Percentiles rank a stretch among this genome's conserved stretches.
Conservation (phyloP, 2,797 vertebrate genomes). For the Botia kubotai region DNA sequence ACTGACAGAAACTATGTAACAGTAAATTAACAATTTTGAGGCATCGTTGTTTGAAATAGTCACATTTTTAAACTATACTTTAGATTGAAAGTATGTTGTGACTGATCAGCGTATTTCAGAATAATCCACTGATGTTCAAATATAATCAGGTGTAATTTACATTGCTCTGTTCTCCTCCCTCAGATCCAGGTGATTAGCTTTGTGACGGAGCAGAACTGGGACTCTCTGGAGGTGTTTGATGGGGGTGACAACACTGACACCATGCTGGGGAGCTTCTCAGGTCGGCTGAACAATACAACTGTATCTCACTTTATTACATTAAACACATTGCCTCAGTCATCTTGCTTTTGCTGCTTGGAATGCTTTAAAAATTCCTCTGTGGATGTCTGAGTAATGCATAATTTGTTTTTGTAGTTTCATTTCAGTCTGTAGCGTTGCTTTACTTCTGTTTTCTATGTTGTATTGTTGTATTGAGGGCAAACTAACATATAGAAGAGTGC, state of each 20-base stretch:
- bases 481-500: constrained; percentile 4
- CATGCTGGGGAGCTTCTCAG: constrained; percentile 98
- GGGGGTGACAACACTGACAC: constrained; percentile 95
- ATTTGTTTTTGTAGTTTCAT: neutral
- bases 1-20: constrained; percentile 1
- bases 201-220: constrained; percentile 99
- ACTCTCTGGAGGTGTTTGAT: constrained; percentile 96
- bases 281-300: constrained; percentile 68
- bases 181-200: constrained; percentile 99
- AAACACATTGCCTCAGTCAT: constrained; percentile 7
- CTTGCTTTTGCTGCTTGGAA: neutral
- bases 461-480: neutral
- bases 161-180: neutral
- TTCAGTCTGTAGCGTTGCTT: no score
- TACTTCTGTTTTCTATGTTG: neutral
- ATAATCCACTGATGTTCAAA: constrained; percentile 28
- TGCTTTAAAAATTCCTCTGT: constrained; percentile 1
- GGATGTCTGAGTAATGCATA: neutral
- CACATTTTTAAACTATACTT: constrained; percentile 18
- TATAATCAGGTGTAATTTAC: constrained; percentile 6
- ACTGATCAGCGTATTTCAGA: neutral
- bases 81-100: neutral
- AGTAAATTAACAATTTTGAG: constrained; percentile 5
- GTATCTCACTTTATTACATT: constrained; percentile 30
- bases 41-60: constrained; percentile 32